Conservation (phyloP, 2,113 vertebrate species). For the Anguilla japonica region DNA sequence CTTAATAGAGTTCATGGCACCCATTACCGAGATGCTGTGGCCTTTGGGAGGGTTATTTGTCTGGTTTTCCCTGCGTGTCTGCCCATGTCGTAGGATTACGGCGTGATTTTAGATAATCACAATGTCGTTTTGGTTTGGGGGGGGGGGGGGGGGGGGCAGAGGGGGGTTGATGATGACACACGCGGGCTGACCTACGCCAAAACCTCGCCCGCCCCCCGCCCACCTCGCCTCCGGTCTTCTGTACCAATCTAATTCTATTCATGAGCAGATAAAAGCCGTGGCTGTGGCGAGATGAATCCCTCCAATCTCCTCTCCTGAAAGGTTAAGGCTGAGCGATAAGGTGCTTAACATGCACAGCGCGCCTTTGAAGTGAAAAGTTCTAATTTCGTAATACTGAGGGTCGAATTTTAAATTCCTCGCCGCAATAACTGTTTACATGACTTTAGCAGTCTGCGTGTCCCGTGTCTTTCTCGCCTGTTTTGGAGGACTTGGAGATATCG, state of each 20-base stretch:
- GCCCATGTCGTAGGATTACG: conserved; percentile 31
- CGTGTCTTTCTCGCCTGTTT: not conserved
- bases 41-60: conserved; percentile 47
- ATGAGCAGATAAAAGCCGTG: conserved; percentile 17
- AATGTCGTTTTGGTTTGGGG: not conserved
- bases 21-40: conserved; percentile 48
- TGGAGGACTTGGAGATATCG: not conserved
- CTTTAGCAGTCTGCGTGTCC: too few relatives aligned
- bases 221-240: not conserved
- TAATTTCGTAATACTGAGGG: not conserved
- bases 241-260: conserved; percentile 14
- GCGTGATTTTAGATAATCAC: conserved; percentile 37
- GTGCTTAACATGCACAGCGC: not conserved
- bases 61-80: conserved; percentile 40
- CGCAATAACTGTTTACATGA: not conserved
- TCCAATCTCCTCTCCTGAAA: not conserved
- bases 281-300: not conserved
- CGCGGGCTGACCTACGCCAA: not conserved
- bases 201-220: not conserved
- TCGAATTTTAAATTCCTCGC: not conserved
- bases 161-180: not conserved
- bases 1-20: conserved; percentile 40
- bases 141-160: not conserved
- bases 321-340: not conserved
- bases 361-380: not conserved